These are phyloP conservation scores for Habropoda laboriosa DNA, from an alignment of 1,140 invertebrate species.

Conservation along the genomic window DNA sequence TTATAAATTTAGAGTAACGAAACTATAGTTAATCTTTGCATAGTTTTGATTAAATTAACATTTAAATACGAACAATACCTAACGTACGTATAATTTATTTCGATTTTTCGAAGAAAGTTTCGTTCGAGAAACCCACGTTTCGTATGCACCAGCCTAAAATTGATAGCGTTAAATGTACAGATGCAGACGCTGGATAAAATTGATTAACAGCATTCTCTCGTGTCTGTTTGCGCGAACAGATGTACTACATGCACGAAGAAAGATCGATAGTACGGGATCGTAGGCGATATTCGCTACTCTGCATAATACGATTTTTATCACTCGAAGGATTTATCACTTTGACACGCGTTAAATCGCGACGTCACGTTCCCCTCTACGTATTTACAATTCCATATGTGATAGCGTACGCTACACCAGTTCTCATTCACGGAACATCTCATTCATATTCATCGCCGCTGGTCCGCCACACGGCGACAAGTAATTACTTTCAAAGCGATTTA, in stretches of 20 bases:
- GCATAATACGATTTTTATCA: background rate
- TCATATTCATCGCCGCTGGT: constrained; percentile 46
- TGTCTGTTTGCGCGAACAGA: background rate
- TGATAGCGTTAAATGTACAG: background rate
- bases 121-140: no score
- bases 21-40: no score
- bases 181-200: background rate
- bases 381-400: constrained; percentile 35
- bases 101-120: no score
- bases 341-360: background rate
- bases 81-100: background rate
- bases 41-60: no score
- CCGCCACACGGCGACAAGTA: background rate
- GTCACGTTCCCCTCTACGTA: background rate
- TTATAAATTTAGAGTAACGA: no score
- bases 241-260: background rate
- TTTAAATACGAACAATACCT: no score
- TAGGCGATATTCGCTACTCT: background rate
- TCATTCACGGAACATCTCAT: constrained; percentile 57
- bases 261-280: background rate
- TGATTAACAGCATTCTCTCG: background rate
- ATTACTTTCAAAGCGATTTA: constrained; percentile 47
- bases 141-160: no score
- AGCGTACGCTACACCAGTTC: constrained; percentile 32
- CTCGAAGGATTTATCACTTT: background rate